These are phyloP conservation scores for Lethenteron camtschaticum DNA, from an alignment of 2,113 vertebrate genomes.

Conservation along the genomic window DNA sequence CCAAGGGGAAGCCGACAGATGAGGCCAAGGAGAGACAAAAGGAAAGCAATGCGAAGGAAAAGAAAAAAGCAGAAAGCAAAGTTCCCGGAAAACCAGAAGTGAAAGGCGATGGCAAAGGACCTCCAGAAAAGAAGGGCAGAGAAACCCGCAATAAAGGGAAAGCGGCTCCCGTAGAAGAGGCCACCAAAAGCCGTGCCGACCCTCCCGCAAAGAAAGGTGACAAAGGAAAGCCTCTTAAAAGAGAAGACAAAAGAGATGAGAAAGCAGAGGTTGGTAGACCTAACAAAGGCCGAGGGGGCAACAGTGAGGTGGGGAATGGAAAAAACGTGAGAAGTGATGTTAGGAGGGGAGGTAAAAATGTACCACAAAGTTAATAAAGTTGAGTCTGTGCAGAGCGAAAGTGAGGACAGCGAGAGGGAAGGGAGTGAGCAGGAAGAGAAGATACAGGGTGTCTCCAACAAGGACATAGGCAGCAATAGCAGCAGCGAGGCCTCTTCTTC, in stretches of 20 bases:
- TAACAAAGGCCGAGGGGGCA: slow-evolving; percentile 16
- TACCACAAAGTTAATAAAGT: slow-evolving; percentile 13
- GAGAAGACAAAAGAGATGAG: slow-evolving; percentile 11
- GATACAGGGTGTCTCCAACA: slow-evolving; percentile 33
- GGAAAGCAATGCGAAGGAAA: no score
- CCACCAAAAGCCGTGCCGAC: no score
- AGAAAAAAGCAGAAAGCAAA: no score
- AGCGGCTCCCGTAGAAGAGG: no score
- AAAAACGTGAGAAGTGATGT: slow-evolving; percentile 21
- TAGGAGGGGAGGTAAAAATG: slow-evolving; percentile 22
- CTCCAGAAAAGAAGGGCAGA: no score
- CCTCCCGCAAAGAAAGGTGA: slow-evolving; percentile 13
- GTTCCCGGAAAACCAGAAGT: no score
- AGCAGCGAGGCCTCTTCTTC: no score
- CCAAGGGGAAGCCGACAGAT: no score
- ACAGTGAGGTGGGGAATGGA: not conserved
- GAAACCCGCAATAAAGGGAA: no score
- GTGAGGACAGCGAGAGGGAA: slow-evolving; percentile 31
- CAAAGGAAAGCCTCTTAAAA: slow-evolving; percentile 25
- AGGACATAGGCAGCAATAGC: slow-evolving; percentile 18
- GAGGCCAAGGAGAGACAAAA: no score
- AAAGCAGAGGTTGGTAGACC: slow-evolving; percentile 24
- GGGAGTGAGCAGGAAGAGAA: slow-evolving; percentile 38
- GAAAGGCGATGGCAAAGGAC: no score
- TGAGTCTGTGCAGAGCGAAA: slow-evolving; percentile 25